phyloP scores from a whole-genome alignment of 92 coral and sea anemone genomes.

The Desmophyllum pertusum region DNA sequence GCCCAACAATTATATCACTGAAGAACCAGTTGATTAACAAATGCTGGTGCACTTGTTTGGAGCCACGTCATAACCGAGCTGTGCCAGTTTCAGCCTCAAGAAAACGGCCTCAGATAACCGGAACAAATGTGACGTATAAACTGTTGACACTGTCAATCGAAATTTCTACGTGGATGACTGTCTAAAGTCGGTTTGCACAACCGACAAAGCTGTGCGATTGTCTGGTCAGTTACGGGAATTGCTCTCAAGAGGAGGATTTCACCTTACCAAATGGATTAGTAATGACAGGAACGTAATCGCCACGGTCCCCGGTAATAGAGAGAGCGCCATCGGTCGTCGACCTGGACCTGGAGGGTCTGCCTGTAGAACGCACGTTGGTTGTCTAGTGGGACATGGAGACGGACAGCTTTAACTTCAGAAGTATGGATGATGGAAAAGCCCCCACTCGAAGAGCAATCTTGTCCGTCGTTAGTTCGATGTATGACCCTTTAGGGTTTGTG shows the following conservation, averaged over 20 bases:
- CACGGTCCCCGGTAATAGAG: conserved; percentile 8
- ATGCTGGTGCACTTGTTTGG: conserved; percentile 39
- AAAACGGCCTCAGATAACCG: conserved; percentile 38
- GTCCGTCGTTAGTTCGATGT: conserved; percentile 40
- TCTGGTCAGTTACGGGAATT: conserved; percentile 16
- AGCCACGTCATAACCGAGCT: conserved; percentile 36
- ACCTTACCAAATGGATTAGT: conserved; percentile 29
- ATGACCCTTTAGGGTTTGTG: conserved; percentile 36
- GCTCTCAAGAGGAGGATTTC: no score
- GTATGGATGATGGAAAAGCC: not conserved
- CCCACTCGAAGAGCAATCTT: conserved; percentile 39
- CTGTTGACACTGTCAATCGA: conserved; percentile 25
- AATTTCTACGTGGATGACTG: conserved; percentile 50
- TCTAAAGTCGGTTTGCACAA: conserved; percentile 9
- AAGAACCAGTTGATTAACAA: conserved; percentile 8
- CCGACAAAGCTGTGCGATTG: conserved; percentile 18
- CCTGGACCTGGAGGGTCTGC: conserved; percentile 23
- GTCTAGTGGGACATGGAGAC: no score
- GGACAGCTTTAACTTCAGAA: conserved; percentile 13
- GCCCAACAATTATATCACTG: not conserved
- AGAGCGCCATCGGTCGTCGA: conserved; percentile 1
- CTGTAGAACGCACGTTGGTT: conserved; percentile 7
- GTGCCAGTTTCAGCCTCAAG: conserved; percentile 43
- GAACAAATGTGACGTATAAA: not conserved
- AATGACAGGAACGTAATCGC: conserved; percentile 8